Conservation (phyloP, 2,888 invertebrate species). For the Sylvicola cinctus region DNA sequence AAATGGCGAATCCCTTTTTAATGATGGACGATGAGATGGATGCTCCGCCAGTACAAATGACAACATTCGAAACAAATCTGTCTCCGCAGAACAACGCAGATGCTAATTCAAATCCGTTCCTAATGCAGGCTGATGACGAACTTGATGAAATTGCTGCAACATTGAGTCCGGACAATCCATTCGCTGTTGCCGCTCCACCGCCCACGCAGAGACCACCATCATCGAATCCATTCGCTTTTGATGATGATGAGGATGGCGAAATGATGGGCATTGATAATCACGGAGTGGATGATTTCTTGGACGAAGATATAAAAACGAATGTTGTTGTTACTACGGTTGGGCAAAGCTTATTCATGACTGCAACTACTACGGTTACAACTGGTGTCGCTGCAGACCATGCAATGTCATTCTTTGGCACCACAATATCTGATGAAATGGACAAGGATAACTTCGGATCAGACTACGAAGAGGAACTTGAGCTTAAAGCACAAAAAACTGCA, state of each 20-base stretch:
- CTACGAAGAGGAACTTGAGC: conserved; percentile 23
- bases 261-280: not conserved
- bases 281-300: conserved; percentile 2
- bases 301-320: conserved; percentile 7
- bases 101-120: conserved; percentile 40
- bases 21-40: conserved; percentile 42
- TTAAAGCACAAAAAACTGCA: conserved; percentile 50
- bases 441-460: not conserved
- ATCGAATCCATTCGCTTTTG: conserved; percentile 48
- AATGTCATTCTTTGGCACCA: conserved; percentile 15
- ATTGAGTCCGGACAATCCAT: conserved; percentile 39
- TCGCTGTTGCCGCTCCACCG: conserved; percentile 28
- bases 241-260: conserved; percentile 21
- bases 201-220: conserved; percentile 20
- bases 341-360: not conserved
- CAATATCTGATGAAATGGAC: not conserved
- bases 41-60: not conserved
- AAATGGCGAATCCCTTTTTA: conserved; percentile 65
- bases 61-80: conserved; percentile 16
- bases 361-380: conserved; percentile 19
- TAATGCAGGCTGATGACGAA: conserved; percentile 27
- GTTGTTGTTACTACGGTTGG: not conserved
- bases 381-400: conserved; percentile 16
- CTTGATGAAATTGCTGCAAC: conserved; percentile 9
- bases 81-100: conserved; percentile 25